Evolutionary conservation across 2,797 vertebrate species (phyloP).

Genomic region (Gambelia wislizenii): DNA sequence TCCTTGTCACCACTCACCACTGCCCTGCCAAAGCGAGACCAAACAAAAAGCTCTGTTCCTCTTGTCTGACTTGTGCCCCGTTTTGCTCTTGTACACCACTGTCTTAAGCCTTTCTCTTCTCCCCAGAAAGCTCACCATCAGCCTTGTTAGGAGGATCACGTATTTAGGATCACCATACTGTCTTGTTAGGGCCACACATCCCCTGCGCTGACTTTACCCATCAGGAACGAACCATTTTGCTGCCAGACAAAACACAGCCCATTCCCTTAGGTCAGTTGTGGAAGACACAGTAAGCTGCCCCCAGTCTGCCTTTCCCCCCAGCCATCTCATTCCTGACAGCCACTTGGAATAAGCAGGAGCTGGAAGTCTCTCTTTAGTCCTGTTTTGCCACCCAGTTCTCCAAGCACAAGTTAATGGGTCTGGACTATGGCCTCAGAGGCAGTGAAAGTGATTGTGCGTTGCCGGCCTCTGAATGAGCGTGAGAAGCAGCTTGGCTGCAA

Average conservation of each 20-base stretch:
- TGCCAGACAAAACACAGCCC: slow-evolving; percentile 2
- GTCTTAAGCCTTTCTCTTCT: neutral
- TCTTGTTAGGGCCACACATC: neutral
- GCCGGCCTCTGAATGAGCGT: slow-evolving; percentile 84
- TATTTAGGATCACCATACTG: neutral
- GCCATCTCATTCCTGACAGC: neutral
- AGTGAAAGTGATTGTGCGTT: slow-evolving; percentile 89
- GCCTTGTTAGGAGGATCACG: neutral
- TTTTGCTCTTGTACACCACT: neutral
- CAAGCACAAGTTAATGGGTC: rapidly evolving
- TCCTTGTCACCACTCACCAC: neutral
- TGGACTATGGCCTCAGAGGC: slow-evolving; percentile 84
- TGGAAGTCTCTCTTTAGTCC: neutral
- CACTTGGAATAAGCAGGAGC: neutral
- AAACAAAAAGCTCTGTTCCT: neutral
- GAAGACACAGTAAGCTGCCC: neutral
- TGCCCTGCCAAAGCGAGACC: neutral
- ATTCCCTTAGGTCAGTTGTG: neutral
- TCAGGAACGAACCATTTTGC: neutral
- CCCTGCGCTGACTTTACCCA: neutral
- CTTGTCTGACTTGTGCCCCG: neutral
- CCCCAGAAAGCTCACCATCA: neutral
- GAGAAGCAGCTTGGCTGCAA: slow-evolving; percentile 83
- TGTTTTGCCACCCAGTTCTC: neutral
- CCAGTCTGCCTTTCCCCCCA: neutral